A percentile compares a stretch with the other conserved stretches of the same genome.
Conservation (phyloP, 2,113 vertebrate genomes). For the Istiophorus platypterus region DNA sequence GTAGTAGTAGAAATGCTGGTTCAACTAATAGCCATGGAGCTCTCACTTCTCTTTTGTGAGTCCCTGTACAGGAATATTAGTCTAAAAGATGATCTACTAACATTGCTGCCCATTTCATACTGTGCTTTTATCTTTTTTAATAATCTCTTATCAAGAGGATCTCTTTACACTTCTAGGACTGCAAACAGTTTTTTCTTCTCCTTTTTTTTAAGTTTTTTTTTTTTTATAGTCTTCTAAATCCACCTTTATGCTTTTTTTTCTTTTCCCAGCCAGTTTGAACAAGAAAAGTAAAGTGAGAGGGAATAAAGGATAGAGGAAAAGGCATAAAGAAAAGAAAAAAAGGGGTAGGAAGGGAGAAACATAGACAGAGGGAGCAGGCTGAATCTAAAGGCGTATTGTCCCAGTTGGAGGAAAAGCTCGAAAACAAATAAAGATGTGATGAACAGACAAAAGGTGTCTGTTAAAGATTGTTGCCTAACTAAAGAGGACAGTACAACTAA, state of each 20-base stretch:
- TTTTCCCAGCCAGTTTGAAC: not conserved
- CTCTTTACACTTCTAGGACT: slow-evolving; percentile 26
- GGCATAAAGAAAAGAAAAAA: not conserved
- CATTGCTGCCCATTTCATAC: slow-evolving; percentile 34
- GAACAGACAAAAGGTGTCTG: slow-evolving; percentile 28
- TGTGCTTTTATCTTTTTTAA: slow-evolving; percentile 62
- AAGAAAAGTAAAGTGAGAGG: not conserved
- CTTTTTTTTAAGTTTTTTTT: not conserved
- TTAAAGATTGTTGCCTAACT: slow-evolving; percentile 4
- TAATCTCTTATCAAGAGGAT: slow-evolving; percentile 33
- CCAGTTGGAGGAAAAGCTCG: slow-evolving; percentile 38
- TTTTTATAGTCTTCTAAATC: slow-evolving; percentile 10
- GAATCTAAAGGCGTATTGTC: slow-evolving; percentile 18
- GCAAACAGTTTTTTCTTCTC: not conserved
- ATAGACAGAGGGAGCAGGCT: not conserved
- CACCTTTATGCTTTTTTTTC: slow-evolving; percentile 8
- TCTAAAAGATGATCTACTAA: slow-evolving; percentile 40
- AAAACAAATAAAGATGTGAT: slow-evolving; percentile 52
- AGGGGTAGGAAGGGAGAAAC: not conserved
- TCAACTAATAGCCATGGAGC: slow-evolving; percentile 35
- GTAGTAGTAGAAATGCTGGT: slow-evolving; percentile 20
- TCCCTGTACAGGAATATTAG: slow-evolving; percentile 24
- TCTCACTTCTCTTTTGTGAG: slow-evolving; percentile 9
- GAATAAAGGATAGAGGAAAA: slow-evolving; percentile 17
- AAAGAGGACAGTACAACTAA: not conserved